A percentile compares a stretch with the other conserved stretches of the same genome.
phyloP scores from a whole-genome alignment of 1,140 invertebrate species.

The Apocrypta bakeri region DNA sequence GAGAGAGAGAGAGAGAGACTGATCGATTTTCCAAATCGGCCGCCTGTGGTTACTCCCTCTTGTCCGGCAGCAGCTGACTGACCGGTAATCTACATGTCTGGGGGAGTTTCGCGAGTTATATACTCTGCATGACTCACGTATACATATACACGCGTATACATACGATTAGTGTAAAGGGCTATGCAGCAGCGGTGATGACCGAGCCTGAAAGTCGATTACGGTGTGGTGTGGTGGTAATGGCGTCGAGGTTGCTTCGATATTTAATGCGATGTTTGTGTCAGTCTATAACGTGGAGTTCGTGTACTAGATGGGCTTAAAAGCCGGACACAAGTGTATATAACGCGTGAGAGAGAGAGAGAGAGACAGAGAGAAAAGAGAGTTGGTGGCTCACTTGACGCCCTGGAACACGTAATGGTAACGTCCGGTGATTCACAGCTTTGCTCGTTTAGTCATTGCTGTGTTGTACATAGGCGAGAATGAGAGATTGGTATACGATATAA shows the following conservation, averaged over 20 bases:
- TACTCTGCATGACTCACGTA: background rate
- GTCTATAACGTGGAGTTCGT: background rate
- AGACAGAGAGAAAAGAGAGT: too few relatives aligned
- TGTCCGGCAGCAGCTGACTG: background rate
- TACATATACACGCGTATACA: background rate
- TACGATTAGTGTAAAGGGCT: background rate
- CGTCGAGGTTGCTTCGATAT: conserved; percentile 6
- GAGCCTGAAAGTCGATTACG: background rate
- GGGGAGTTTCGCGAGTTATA: background rate
- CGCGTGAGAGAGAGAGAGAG: too few relatives aligned
- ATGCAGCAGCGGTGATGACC: background rate
- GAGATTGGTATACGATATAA: background rate
- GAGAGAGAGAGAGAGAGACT: too few relatives aligned
- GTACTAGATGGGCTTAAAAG: background rate
- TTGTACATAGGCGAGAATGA: background rate
- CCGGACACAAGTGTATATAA: too few relatives aligned
- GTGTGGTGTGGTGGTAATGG: background rate
- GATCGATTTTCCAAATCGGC: conserved; percentile 25
- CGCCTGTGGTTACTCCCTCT: too few relatives aligned
- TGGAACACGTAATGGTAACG: background rate
- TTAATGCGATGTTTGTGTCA: background rate
- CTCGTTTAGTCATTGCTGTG: conserved; percentile 6
- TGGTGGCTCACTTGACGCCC: background rate
- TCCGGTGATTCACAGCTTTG: conserved; percentile 25
- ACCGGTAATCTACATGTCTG: conserved; percentile 33